These are phyloP conservation scores for Actinemys pallida DNA, from an alignment of 2,113 vertebrate genomes.

Conservation along the genomic window DNA sequence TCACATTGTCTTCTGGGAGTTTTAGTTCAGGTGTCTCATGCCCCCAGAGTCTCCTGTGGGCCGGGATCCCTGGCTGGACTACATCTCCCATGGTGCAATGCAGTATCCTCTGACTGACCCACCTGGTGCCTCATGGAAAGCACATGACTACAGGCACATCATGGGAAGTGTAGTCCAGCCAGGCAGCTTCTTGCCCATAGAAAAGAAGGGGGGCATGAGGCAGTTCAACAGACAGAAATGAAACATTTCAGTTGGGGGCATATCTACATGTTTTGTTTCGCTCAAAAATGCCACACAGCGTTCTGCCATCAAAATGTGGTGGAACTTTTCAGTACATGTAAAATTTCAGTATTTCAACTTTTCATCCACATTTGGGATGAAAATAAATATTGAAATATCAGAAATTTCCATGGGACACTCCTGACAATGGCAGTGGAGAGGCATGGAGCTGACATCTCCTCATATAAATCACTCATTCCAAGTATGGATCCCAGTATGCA, in stretches of 20 bases:
- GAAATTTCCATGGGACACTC: neutral
- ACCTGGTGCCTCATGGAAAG: neutral
- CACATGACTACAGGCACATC: neutral
- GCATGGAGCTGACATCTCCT: neutral
- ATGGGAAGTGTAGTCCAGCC: neutral
- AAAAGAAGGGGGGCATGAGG: neutral
- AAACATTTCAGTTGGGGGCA: neutral
- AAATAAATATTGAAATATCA: neutral
- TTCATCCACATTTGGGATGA: neutral
- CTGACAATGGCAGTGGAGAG: neutral
- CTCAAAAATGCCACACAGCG: neutral
- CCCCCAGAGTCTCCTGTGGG: neutral
- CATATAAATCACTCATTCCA: neutral
- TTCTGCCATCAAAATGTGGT: neutral
- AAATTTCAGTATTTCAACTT: neutral
- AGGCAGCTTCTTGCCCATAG: neutral
- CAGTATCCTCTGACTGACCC: neutral
- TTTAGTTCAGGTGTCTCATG: neutral
- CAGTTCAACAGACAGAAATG: neutral
- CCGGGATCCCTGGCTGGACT: neutral
- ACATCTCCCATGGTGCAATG: neutral
- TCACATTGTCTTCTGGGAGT: neutral
- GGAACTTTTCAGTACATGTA: neutral
- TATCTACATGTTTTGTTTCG: neutral
- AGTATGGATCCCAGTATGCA: neutral